phyloP scores from a whole-genome alignment of 2,888 invertebrate species.

The Arctia plantaginis region DNA sequence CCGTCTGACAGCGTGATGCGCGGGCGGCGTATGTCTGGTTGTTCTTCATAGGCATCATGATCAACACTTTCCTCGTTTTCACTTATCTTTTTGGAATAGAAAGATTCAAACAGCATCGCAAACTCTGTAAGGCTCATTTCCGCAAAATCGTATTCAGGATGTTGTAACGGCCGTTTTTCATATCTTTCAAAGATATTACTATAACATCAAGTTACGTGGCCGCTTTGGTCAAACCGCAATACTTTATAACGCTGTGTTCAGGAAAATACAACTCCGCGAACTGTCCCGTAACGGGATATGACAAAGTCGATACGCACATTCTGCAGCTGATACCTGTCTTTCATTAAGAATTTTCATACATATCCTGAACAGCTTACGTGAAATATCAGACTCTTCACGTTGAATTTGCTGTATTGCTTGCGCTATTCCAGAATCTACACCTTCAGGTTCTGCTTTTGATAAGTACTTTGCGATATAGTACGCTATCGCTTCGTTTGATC shows the following conservation, averaged over 20 bases:
- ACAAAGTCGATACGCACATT: constrained; percentile 45
- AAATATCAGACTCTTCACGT: constrained; percentile 38
- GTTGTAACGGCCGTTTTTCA: constrained; percentile 40
- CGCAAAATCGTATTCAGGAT: constrained; percentile 44
- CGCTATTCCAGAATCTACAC: constrained; percentile 33
- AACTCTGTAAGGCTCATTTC: constrained; percentile 44
- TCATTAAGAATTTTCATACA: constrained; percentile 55
- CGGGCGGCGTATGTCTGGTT: background rate
- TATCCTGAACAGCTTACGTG: constrained; percentile 49
- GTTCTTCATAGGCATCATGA: constrained; percentile 1
- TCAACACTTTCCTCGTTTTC: constrained; percentile 17
- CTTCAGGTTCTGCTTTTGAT: constrained; percentile 36
- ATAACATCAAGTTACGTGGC: constrained; percentile 29
- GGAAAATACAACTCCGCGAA: constrained; percentile 14
- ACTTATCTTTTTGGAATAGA: constrained; percentile 26
- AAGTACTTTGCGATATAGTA: constrained; percentile 37
- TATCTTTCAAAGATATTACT: constrained; percentile 48
- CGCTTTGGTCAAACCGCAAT: constrained; percentile 43
- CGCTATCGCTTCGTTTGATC: constrained; percentile 41
- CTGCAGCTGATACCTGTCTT: constrained; percentile 53
- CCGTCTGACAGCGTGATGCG: constrained; percentile 33
- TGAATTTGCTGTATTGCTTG: constrained; percentile 24
- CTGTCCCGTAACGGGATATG: constrained; percentile 32
- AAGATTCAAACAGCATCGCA: constrained; percentile 48
- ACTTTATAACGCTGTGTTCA: constrained; percentile 39